Conservation (phyloP, 2,113 vertebrate genomes). For the Butorides virescens region DNA sequence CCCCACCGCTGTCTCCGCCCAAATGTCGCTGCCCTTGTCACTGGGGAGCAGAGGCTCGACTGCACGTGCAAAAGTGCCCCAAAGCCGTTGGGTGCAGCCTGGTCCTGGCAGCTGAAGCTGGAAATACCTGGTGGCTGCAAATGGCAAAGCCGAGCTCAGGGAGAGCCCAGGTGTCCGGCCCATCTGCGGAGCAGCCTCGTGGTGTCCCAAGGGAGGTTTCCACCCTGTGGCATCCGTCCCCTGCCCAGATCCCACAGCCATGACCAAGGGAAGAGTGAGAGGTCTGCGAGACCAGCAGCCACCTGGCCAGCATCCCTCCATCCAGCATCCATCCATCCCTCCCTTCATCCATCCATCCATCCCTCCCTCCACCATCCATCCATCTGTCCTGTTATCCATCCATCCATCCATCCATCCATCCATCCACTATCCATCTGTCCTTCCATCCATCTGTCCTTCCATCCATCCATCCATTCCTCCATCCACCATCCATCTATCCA, state of each 20-base stretch:
- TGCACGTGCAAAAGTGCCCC: neutral
- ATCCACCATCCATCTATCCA: neutral
- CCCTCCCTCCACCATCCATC: neutral
- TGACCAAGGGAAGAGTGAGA: neutral
- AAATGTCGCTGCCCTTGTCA: rapidly evolving
- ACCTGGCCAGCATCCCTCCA: neutral
- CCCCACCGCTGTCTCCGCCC: neutral
- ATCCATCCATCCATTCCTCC: neutral
- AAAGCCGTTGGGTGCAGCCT: neutral
- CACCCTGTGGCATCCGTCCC: neutral
- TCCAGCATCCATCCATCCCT: neutral
- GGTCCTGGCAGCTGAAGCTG: neutral
- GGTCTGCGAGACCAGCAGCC: neutral
- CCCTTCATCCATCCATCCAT: neutral
- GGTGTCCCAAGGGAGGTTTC: neutral
- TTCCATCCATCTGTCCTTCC: neutral
- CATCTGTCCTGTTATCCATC: neutral
- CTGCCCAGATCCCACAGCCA: neutral
- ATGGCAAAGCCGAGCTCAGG: neutral
- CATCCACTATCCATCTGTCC: too few species aligned
- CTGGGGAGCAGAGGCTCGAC: neutral
- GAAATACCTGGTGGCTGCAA: neutral
- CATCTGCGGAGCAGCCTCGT: neutral
- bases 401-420: neutral
- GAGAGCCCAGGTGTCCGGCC: neutral